Conservation (phyloP, 2,888 invertebrate species). For the Coenonympha arcania region DNA sequence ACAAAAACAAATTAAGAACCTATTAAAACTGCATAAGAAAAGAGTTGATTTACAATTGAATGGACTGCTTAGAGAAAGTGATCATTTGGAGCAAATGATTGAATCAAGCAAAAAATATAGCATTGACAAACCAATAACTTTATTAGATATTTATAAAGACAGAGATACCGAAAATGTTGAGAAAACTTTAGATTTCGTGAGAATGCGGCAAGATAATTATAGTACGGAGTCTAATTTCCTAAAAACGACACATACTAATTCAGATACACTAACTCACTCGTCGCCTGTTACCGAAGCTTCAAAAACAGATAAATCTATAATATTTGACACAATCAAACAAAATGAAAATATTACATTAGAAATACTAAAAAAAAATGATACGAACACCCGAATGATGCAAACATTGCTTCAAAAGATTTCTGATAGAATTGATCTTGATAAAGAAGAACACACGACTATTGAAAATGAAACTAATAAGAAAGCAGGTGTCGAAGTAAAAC, state of each 20-base stretch:
- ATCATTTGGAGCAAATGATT: constrained; percentile 37
- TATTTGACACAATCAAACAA: constrained; percentile 32
- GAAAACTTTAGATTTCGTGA: constrained; percentile 13
- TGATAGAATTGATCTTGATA: constrained; percentile 26
- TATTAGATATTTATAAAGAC: constrained; percentile 1
- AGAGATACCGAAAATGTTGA: constrained; percentile 1
- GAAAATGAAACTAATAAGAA: neutral
- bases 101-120: constrained; percentile 27
- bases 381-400: constrained; percentile 50
- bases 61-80: constrained; percentile 43
- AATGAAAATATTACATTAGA: constrained; percentile 51
- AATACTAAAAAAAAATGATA: constrained; percentile 53
- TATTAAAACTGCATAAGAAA: constrained; percentile 45
- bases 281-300: neutral
- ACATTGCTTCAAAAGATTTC: constrained; percentile 45
- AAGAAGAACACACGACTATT: neutral
- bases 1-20: constrained; percentile 38
- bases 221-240: neutral
- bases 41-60: constrained; percentile 46
- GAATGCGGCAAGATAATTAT: constrained; percentile 11
- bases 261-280: neutral
- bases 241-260: neutral
- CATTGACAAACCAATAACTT: constrained; percentile 13
- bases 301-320: constrained; percentile 14
- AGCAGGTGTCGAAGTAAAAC: constrained; percentile 4